Percentiles rank a stretch among this genome's conserved stretches.
Conservation (phyloP, 2,797 vertebrate species). For the Scleropages formosus region DNA sequence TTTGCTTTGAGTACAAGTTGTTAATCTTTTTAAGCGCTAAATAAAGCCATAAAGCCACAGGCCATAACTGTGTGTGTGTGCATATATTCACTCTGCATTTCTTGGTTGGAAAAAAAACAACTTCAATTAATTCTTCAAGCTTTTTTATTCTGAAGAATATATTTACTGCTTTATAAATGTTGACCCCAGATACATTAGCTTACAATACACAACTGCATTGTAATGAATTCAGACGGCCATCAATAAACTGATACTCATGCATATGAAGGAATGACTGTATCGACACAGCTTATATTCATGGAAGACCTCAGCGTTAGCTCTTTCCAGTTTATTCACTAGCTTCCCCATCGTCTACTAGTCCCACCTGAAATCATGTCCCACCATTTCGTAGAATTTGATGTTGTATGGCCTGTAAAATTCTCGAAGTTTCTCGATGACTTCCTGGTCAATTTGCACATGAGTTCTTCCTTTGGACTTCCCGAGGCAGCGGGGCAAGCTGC, state of each 20-base stretch:
- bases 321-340: neutral
- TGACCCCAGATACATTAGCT: constrained; percentile 7
- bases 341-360: constrained; percentile 60
- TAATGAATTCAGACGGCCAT: constrained; percentile 3
- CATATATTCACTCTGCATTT: too few relatives aligned
- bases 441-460: constrained; percentile 88
- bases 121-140: neutral
- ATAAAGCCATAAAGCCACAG: constrained; percentile 28
- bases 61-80: constrained; percentile 21
- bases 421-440: constrained; percentile 86
- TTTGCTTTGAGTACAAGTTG: constrained; percentile 18
- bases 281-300: constrained; percentile 23
- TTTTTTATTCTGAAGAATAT: constrained; percentile 18
- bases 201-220: constrained; percentile 21
- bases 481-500: constrained; percentile 81
- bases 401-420: constrained; percentile 94
- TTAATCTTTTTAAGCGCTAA: constrained; percentile 6
- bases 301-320: constrained; percentile 27
- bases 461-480: constrained; percentile 92
- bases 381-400: constrained; percentile 88
- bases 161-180: constrained; percentile 5
- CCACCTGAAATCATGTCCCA: constrained; percentile 92
- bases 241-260: constrained; percentile 30
- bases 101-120: neutral
- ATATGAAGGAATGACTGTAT: constrained; percentile 24